phyloP scores from a whole-genome alignment of 2,797 vertebrate species.

The Chelonia mydas region DNA sequence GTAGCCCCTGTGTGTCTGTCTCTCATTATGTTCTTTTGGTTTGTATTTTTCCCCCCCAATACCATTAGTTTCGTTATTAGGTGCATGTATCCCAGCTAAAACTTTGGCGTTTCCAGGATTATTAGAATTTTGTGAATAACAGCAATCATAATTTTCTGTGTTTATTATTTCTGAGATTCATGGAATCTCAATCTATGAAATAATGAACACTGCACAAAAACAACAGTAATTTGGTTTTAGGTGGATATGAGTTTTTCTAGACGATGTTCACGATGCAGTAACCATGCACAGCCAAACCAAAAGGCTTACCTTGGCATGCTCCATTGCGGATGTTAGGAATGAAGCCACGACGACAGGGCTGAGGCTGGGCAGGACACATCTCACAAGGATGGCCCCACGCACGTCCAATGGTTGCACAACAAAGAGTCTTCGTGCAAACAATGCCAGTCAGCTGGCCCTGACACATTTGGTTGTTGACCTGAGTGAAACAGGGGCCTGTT shows the following conservation, averaged over 20 bases:
- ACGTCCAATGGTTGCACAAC: slow-evolving; percentile 83
- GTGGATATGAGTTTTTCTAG: neutral
- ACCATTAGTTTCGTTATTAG: neutral
- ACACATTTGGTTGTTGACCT: slow-evolving; percentile 82
- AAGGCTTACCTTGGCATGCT: slow-evolving; percentile 82
- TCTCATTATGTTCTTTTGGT: neutral
- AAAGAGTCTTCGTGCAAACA: slow-evolving; percentile 85
- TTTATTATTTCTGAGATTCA: neutral
- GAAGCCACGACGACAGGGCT: slow-evolving; percentile 83
- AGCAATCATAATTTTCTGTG: neutral
- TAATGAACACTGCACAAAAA: neutral
- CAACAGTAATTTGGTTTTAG: neutral
- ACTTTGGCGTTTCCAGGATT: neutral
- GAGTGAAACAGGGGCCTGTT: slow-evolving; percentile 84
- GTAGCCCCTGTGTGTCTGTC: neutral
- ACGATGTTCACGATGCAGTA: fast-evolving
- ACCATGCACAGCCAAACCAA: neutral
- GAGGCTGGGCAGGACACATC: slow-evolving; percentile 82
- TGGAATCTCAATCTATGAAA: neutral
- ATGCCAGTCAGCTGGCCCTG: slow-evolving; percentile 84
- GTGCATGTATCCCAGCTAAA: neutral
- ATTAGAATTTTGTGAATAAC: neutral
- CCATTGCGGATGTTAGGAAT: slow-evolving; percentile 83
- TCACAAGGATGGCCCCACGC: slow-evolving; percentile 86
- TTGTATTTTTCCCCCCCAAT: neutral